A percentile compares a stretch with the other conserved stretches of the same genome.
These are phyloP conservation scores for Dryobota labecula DNA, from an alignment of 2,888 invertebrate species.

Conservation along the genomic window DNA sequence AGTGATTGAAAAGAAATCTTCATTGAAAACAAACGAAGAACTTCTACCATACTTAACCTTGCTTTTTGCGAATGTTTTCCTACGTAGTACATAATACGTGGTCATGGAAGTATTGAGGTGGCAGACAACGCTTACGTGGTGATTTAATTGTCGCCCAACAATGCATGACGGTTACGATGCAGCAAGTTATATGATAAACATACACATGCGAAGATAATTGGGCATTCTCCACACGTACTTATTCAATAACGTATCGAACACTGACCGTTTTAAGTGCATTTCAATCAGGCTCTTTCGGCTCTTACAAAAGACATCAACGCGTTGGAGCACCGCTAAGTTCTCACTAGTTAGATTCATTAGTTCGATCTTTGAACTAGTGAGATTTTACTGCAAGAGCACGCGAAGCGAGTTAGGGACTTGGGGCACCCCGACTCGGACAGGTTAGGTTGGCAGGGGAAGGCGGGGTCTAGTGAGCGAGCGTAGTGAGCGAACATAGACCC, in stretches of 20 bases:
- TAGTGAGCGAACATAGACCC: no score
- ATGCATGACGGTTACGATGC: conserved; percentile 71
- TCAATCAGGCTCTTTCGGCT: conserved; percentile 54
- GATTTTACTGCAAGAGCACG: no score
- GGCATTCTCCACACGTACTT: conserved; percentile 53
- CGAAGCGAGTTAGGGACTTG: no score
- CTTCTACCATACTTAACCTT: conserved; percentile 30
- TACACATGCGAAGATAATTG: conserved; percentile 62
- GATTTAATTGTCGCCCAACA: conserved; percentile 62
- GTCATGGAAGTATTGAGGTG: conserved; percentile 47
- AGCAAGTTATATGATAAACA: conserved; percentile 66
- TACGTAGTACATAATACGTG: conserved; percentile 32
- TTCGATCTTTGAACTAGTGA: no score
- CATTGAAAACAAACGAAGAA: conserved; percentile 6
- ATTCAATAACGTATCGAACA: conserved; percentile 52
- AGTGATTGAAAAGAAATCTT: background rate
- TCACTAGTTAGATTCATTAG: no score
- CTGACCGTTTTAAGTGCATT: conserved; percentile 40
- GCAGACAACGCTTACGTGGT: conserved; percentile 35
- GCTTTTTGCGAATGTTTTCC: conserved; percentile 20
- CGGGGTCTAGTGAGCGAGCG: no score
- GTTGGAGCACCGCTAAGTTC: conserved; percentile 52
- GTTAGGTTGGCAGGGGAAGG: no score
- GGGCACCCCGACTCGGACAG: no score
- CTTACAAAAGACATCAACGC: conserved; percentile 79